Evolutionary conservation across 2,888 invertebrate species (phyloP).

Genomic region (Syrphus vitripennis): DNA sequence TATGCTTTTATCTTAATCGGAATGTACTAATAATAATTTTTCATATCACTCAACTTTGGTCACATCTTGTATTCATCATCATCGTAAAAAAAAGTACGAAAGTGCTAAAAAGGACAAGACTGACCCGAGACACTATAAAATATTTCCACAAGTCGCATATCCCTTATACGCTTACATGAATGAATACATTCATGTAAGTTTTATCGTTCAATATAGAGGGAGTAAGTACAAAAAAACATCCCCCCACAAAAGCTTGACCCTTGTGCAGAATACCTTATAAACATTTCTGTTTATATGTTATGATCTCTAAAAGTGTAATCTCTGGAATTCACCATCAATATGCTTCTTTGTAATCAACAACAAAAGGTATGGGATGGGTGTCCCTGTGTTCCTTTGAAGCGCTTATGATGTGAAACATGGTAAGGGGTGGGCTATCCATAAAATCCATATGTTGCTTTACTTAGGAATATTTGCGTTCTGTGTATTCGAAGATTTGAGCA

Average conservation of each 20-base stretch:
- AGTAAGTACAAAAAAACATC: not conserved
- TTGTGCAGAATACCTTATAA: not conserved
- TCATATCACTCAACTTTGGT: constrained; percentile 58
- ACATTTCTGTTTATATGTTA: constrained; percentile 42
- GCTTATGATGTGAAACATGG: not conserved
- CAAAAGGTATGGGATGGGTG: not conserved
- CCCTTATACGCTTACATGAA: not conserved
- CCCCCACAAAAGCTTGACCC: constrained; percentile 45
- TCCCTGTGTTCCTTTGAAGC: not conserved
- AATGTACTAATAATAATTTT: constrained; percentile 58
- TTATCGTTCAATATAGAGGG: not conserved
- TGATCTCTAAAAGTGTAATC: constrained; percentile 33
- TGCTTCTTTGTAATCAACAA: constrained; percentile 61
- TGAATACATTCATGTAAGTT: not conserved
- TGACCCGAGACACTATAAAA: constrained; percentile 40
- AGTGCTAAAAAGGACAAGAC: constrained; percentile 26
- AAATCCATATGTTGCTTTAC: constrained; percentile 64
- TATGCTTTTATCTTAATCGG: constrained; percentile 58
- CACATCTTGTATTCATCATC: constrained; percentile 45
- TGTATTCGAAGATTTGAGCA: not conserved
- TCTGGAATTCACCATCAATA: constrained; percentile 29
- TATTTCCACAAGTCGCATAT: constrained; percentile 16
- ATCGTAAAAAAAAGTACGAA: constrained; percentile 61
- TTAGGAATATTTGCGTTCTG: not conserved
- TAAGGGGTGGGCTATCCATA: constrained; percentile 18